Conservation (phyloP, 2,888 invertebrate genomes). For the Amitus sp. region DNA sequence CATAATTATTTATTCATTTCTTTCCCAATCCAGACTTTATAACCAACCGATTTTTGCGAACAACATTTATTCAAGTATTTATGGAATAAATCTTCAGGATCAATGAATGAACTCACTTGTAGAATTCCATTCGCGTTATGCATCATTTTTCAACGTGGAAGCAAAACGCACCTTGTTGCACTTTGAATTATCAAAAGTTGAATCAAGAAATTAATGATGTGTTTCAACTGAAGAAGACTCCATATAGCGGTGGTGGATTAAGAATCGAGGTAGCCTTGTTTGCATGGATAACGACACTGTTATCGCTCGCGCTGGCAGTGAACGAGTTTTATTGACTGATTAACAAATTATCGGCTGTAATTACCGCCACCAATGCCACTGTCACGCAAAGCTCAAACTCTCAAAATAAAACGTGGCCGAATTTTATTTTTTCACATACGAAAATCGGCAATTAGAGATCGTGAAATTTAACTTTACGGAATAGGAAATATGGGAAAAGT, state of each 20-base stretch:
- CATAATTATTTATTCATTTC: too few species aligned
- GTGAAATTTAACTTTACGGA: too few species aligned
- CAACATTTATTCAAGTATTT: not conserved
- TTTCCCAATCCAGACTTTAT: too few species aligned
- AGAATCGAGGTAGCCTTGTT: constrained; percentile 31
- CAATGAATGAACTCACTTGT: too few species aligned
- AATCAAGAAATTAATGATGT: constrained; percentile 39
- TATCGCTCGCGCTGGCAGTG: constrained; percentile 26
- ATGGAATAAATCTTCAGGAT: not conserved
- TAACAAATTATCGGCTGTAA: constrained; percentile 30
- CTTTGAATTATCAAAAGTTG: constrained; percentile 24
- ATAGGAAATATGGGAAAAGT: too few species aligned
- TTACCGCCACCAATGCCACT: constrained; percentile 8
- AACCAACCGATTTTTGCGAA: too few species aligned
- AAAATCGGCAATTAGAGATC: too few species aligned
- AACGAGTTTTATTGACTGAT: constrained; percentile 33
- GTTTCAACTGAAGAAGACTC: constrained; percentile 29
- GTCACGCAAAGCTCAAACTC: too few species aligned
- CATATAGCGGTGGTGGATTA: constrained; percentile 12
- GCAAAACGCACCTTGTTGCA: not conserved
- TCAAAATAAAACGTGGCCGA: too few species aligned
- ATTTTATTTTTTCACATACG: too few species aligned
- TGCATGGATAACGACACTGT: constrained; percentile 19
- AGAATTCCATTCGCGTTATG: not conserved
- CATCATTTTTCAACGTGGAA: not conserved